A percentile compares a stretch with the other conserved stretches of the same genome.
phyloP scores from a whole-genome alignment of 1,140 invertebrate genomes.

The Psilanteris sp. region DNA sequence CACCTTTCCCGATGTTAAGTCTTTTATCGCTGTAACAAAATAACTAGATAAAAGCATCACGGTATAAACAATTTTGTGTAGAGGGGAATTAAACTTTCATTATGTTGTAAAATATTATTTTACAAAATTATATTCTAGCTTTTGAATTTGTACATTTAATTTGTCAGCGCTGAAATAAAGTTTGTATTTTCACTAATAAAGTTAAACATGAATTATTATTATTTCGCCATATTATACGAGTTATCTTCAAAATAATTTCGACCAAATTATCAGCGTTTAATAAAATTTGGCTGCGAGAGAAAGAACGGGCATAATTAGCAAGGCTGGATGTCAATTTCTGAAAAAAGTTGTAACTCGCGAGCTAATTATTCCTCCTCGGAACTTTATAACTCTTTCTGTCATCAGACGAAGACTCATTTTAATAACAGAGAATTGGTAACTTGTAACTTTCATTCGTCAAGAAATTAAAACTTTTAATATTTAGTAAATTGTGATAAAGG shows the following conservation, averaged over 20 bases:
- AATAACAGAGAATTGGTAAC: slow-evolving; percentile 31
- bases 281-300: slow-evolving; percentile 11
- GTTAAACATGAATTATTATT: no score
- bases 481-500: slow-evolving; percentile 11
- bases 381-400: slow-evolving; percentile 42
- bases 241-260: no score
- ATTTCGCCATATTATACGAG: no score
- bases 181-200: no score
- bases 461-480: slow-evolving; percentile 38
- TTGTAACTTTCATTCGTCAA: slow-evolving; percentile 32
- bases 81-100: slow-evolving; percentile 5
- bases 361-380: slow-evolving; percentile 33
- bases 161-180: no score
- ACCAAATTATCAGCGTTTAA: slow-evolving; percentile 1
- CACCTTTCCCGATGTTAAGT: slow-evolving; percentile 80
- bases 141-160: no score
- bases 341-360: slow-evolving; percentile 28
- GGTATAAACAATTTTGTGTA: slow-evolving; percentile 11
- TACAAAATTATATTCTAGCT: background rate
- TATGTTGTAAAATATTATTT: no score
- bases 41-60: slow-evolving; percentile 19
- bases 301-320: slow-evolving; percentile 19
- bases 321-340: slow-evolving; percentile 24
- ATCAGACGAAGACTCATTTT: slow-evolving; percentile 23
- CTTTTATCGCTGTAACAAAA: slow-evolving; percentile 76